Percentiles rank a stretch among this genome's conserved stretches.
Evolutionary conservation across 2,888 invertebrate species (phyloP).

Genomic region (Lypha dubia): DNA sequence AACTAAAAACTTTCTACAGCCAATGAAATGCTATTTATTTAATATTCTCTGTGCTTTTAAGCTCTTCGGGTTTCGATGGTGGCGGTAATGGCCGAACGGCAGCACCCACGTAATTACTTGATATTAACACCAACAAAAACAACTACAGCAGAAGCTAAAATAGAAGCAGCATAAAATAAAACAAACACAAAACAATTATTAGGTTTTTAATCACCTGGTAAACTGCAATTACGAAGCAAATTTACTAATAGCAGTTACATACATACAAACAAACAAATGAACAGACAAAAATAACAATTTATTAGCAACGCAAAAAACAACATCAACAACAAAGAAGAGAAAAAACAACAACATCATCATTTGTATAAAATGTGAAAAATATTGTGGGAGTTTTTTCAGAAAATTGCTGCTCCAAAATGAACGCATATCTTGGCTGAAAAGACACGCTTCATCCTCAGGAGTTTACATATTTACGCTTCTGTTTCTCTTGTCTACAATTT

Average conservation of each 20-base stretch:
- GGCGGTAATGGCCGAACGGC: constrained; percentile 22
- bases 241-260: constrained; percentile 71
- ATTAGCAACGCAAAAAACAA: constrained; percentile 20
- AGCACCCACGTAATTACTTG: constrained; percentile 57
- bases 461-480: constrained; percentile 45
- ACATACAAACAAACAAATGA: constrained; percentile 27
- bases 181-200: constrained; percentile 79
- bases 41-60: neutral
- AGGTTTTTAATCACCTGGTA: constrained; percentile 82
- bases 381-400: constrained; percentile 16
- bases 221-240: constrained; percentile 81
- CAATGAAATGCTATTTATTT: constrained; percentile 22
- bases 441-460: constrained; percentile 28
- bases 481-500: constrained; percentile 11
- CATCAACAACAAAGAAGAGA: neutral
- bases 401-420: constrained; percentile 10
- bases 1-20: no score
- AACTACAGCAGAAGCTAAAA: neutral
- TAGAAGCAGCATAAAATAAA: constrained; percentile 59
- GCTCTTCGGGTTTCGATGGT: neutral
- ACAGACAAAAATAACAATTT: constrained; percentile 37
- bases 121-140: constrained; percentile 41
- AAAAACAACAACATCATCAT: constrained; percentile 47
- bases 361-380: constrained; percentile 28
- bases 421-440: constrained; percentile 12